Base-by-base conservation (phyloP, 2,113 vertebrate genomes). In the Anoura caudifer region DNA sequence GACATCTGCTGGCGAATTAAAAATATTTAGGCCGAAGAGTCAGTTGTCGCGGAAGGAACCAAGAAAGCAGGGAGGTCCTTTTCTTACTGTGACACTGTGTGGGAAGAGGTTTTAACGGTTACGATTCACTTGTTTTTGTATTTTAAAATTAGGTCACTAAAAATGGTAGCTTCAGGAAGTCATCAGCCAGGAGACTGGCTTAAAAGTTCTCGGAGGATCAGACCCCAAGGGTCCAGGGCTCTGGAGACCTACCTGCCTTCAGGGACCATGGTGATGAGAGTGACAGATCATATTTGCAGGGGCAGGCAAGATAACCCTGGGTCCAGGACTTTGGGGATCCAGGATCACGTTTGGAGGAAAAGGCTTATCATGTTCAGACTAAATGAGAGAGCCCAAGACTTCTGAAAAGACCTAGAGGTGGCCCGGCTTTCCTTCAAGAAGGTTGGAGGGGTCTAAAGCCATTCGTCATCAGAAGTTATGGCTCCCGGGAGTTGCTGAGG, bases 151-250 rank as follows among this genome's bases (percentile, higher is more conserved):
- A 80, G 36, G 14, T 33, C 11, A 26, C 31, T 65, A 61, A 61
- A 90, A 82, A 41, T 73, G 61, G 17, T 70, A 24, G 59, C 80
- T 83, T 92, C 31, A 8, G 14, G 43, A 61, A 33, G 38, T 94
- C 41, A 3, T 84, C 50, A 19, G 33, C 31, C 28, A 10, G 79
- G 59, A 77, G 17, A 43, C 13, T 22, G 45, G 13, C n/a, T 36
- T 36, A 6, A 10, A 10, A 45, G 45, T 47, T 59, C 38, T 38
- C 54, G 54, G 63, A 17, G 63, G 70, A 81, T 41, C 10, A 1
- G 50, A 87, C 50, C 31, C 73, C 52, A 16, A 45, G 50, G 36
- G 28, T 19, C 59, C 54, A 2, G 31, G 28, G 28, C 15, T 85
- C 38, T 56, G 28, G 82, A 83, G 33, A 20, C 19, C 17, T 47